phyloP scores from a whole-genome alignment of 2,113 vertebrate genomes.

The Rhynchomys soricoides region DNA sequence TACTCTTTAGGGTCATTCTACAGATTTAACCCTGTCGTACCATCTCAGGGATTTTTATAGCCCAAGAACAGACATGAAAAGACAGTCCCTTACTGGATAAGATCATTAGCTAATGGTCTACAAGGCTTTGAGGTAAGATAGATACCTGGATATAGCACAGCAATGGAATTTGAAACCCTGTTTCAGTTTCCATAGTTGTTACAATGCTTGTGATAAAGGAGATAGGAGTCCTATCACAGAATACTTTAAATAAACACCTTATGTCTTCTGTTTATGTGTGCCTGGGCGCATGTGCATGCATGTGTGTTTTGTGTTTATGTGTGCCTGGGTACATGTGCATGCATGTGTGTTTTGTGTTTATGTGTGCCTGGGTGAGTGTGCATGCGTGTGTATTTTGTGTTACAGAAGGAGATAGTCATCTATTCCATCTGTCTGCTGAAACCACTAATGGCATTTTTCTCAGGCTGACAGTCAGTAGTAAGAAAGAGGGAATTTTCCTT shows the following conservation, averaged over 20 bases:
- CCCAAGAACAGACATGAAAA: not conserved
- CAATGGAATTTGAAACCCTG: not conserved
- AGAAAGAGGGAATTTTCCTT: constrained; percentile 49
- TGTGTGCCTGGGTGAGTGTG: not conserved
- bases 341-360: not conserved
- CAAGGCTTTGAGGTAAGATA: not conserved
- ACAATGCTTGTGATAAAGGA: not conserved
- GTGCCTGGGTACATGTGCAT: not conserved
- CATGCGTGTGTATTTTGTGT: not conserved
- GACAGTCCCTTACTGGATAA: not conserved
- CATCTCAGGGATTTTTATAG: not conserved
- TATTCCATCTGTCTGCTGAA: constrained; percentile 15
- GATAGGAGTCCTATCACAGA: not conserved
- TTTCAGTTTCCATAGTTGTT: not conserved
- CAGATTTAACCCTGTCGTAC: not conserved
- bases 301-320: not conserved
- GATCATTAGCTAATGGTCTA: not conserved
- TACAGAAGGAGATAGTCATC: not conserved
- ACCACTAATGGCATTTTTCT: not conserved
- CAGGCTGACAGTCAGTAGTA: not conserved
- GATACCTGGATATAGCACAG: not conserved
- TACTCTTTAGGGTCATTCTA: not conserved
- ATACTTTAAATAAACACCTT: not conserved
- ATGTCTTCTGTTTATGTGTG: not conserved
- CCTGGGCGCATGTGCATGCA: not conserved